These are phyloP conservation scores for Castor canadensis DNA, from an alignment of 2,113 vertebrate genomes.

Conservation along the genomic window DNA sequence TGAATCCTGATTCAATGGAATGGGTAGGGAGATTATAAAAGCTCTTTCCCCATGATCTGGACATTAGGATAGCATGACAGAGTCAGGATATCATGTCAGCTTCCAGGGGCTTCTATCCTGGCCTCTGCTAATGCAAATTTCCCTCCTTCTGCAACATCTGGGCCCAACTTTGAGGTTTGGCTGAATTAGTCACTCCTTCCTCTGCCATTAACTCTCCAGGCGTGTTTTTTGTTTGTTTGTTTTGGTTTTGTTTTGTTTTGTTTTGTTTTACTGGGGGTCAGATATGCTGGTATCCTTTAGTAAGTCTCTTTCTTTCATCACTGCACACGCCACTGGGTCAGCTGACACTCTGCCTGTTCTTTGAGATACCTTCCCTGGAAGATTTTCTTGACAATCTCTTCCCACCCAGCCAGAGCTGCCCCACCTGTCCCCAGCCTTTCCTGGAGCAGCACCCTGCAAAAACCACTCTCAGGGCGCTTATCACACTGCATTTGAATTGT, in stretches of 20 bases:
- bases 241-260: not conserved
- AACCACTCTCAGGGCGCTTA: not conserved
- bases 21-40: not conserved
- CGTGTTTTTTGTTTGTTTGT: not conserved
- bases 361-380: not conserved
- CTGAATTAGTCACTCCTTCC: not conserved
- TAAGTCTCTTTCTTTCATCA: not conserved
- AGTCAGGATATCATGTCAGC: not conserved
- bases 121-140: not conserved
- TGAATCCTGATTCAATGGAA: not conserved
- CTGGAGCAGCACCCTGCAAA: not conserved
- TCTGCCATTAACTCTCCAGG: not conserved
- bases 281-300: not conserved
- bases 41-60: not conserved
- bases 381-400: not conserved
- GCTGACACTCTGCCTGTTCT: not conserved
- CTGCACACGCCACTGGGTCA: not conserved
- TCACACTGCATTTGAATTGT: not conserved
- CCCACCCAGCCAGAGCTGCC: not conserved
- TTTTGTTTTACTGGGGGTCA: accelerated
- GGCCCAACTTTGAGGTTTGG: not conserved
- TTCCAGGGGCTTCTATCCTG: not conserved
- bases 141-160: not conserved
- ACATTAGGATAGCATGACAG: not conserved
- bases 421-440: not conserved